phyloP scores from a whole-genome alignment of 2,113 vertebrate species.

The Muntiacus reevesi region DNA sequence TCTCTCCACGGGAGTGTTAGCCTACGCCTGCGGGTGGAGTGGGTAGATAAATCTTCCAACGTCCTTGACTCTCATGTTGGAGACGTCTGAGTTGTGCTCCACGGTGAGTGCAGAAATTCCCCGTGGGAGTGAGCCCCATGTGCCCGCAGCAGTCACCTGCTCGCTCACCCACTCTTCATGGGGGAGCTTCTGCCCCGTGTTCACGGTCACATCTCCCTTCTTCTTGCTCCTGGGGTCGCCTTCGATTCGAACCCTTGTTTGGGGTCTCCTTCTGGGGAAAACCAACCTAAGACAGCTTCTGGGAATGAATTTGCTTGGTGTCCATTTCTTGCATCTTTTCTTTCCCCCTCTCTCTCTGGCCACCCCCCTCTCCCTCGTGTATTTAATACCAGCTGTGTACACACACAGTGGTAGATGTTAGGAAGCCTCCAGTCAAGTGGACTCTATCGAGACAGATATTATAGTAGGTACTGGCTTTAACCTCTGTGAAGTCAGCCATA shows the following conservation, averaged over 20 bases:
- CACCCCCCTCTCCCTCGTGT: accelerated
- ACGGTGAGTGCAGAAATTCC: accelerated
- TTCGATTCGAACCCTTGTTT: not conserved
- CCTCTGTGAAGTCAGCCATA: not conserved
- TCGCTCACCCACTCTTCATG: accelerated
- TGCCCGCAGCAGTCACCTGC: too few species aligned
- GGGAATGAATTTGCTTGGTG: not conserved
- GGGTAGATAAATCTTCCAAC: too few species aligned
- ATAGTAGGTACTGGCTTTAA: not conserved
- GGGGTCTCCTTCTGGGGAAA: not conserved
- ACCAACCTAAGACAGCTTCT: not conserved
- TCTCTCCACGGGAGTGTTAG: not conserved
- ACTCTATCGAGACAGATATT: not conserved
- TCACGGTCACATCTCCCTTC: not conserved
- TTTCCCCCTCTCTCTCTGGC: not conserved
- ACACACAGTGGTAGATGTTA: not conserved
- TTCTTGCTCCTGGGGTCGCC: not conserved
- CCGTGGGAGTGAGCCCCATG: not conserved
- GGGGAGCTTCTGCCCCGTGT: not conserved
- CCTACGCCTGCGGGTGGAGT: not conserved
- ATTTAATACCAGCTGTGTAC: not conserved
- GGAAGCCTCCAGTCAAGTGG: not conserved
- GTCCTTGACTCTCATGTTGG: accelerated
- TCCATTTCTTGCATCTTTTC: not conserved
- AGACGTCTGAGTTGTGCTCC: not conserved